Evolutionary conservation across 2,888 invertebrate species (phyloP), one percentile per base, ranked within the genome.

Genomic region (Idaea biselata): DNA sequence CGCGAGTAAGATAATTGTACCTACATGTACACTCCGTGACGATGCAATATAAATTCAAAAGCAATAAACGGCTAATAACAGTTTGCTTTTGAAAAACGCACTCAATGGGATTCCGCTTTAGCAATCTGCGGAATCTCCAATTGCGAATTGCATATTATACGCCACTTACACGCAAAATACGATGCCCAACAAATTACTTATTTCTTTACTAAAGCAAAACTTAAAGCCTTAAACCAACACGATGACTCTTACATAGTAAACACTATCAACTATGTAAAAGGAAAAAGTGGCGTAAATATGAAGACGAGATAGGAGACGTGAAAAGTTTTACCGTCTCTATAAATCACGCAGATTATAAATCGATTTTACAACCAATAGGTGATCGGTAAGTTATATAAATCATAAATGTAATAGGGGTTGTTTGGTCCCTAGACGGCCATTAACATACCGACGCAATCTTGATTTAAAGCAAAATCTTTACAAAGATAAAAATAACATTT

Each of bases 51-150:
- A 88, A 89, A 89, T 90, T 84, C 86, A 77, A 85, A 78, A 79
- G 83, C 83, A 84, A 86, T 83, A 85, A 86, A 84, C 87, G 80
- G 83, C 85, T 91, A 91, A 91, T 91, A 88, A 91, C 87, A 91
- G 84, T 84, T 77, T 86, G 82, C 75, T 74, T 78, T 84, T 83
- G 86, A 86, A 82, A 79, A 82, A 77, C 76, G 75, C 76, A 75
- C 78, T 84, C 83, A 85, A 86, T 87, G 85, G 80, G 77, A 80
- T 80, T 80, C 78, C 80, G 78, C 79, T 82, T 78, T 79, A 78
- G 80, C 81, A 83, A 85, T 87, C 83, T 78, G 81, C 73, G 72
- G 75, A 79, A 85, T 88, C 87, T 83, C 76, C 83, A 83, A 86
- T 86, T 84, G 81, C 75, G 76, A 81, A 83, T 86, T 78, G 83